Percentiles rank a stretch among this genome's conserved stretches.
phyloP scores from a whole-genome alignment of 2,113 vertebrate species.

The Gambusia holbrooki region DNA sequence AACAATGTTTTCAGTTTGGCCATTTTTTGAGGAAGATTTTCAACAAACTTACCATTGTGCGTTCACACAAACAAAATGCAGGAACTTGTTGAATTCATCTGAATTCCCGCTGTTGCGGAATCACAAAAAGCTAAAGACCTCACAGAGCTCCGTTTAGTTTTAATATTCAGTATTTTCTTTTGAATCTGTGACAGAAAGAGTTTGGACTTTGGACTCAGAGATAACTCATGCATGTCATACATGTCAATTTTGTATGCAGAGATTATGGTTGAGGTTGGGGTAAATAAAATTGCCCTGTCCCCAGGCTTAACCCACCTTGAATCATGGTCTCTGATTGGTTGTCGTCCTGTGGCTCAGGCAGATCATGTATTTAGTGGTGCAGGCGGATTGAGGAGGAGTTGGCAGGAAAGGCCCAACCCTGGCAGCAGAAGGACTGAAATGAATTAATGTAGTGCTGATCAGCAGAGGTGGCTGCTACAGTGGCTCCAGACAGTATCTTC shows the following conservation, averaged over 20 bases:
- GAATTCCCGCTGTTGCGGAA: too few species aligned
- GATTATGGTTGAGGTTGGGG: not conserved
- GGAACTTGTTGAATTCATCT: too few species aligned
- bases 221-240: not conserved
- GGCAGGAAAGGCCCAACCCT: conserved; percentile 21
- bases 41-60: too few species aligned
- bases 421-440: conserved; percentile 33
- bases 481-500: conserved; percentile 22
- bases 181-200: not conserved
- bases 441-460: conserved; percentile 36
- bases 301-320: not conserved
- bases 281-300: not conserved
- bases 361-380: conserved; percentile 29
- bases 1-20: too few species aligned
- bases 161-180: not conserved
- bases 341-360: not conserved
- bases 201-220: not conserved
- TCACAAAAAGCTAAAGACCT: too few species aligned
- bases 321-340: conserved; percentile 25
- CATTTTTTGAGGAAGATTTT: too few species aligned
- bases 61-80: too few species aligned
- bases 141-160: not conserved
- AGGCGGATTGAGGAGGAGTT: conserved; percentile 27
- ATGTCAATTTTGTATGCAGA: not conserved
- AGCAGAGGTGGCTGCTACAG: conserved; percentile 16